Percentiles rank a stretch among this genome's conserved stretches.
These are phyloP conservation scores for Ectobius pallidus DNA, from an alignment of 2,888 invertebrate species.

Conservation along the genomic window DNA sequence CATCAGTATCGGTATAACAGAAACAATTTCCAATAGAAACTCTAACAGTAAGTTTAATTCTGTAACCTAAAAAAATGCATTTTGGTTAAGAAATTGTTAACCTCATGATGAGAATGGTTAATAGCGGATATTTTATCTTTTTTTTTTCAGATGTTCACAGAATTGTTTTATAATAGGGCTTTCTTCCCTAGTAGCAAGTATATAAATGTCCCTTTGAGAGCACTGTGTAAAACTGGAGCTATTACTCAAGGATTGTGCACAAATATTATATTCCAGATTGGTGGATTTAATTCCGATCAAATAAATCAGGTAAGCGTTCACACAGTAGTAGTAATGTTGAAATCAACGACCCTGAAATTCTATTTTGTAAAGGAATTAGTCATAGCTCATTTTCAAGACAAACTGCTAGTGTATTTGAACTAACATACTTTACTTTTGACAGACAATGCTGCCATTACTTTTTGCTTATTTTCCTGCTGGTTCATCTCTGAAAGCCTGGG, in stretches of 20 bases:
- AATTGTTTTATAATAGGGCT: neutral
- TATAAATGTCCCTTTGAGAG: neutral
- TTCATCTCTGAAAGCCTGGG: constrained; percentile 10
- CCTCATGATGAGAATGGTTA: too few species aligned
- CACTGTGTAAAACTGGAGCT: neutral
- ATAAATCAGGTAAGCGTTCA: neutral
- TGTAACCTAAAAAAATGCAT: too few species aligned
- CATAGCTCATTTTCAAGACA: too few species aligned
- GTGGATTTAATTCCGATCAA: neutral
- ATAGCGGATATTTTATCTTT: too few species aligned
- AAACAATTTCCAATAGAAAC: too few species aligned
- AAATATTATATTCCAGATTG: constrained; percentile 2
- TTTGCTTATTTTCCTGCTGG: constrained; percentile 27
- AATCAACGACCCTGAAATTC: neutral
- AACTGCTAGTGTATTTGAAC: too few species aligned
- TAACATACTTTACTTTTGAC: neutral
- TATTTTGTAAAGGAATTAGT: too few species aligned
- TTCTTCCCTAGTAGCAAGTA: neutral
- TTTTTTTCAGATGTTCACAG: constrained; percentile 3
- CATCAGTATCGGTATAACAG: too few species aligned
- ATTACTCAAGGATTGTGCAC: neutral
- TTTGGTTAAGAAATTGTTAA: too few species aligned
- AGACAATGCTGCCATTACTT: constrained; percentile 18
- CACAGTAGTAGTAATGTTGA: neutral
- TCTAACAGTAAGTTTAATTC: too few species aligned